Evolutionary conservation across 2,888 invertebrate genomes (phyloP).

Genomic region (Tenthredo livida): DNA sequence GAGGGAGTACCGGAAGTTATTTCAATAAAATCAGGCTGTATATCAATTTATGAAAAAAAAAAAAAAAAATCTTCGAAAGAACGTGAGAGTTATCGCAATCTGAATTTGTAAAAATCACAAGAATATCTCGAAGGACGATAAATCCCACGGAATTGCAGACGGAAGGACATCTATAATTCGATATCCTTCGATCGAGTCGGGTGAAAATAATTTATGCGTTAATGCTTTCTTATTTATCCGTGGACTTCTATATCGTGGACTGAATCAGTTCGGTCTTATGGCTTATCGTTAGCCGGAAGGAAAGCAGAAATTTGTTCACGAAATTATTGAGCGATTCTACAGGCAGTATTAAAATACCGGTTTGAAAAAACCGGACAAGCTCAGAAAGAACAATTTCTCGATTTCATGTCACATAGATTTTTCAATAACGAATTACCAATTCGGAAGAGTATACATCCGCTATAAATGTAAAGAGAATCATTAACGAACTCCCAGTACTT

Average conservation of each 20-base stretch:
- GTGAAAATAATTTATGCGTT: background rate
- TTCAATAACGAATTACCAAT: background rate
- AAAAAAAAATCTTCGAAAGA: background rate
- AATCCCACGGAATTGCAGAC: background rate
- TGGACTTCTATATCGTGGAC: background rate
- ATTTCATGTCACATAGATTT: background rate
- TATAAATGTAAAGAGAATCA: background rate
- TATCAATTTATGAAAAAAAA: too few species aligned
- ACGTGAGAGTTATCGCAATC: background rate
- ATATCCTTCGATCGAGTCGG: background rate
- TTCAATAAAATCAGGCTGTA: background rate
- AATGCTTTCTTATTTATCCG: background rate
- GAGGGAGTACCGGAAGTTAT: background rate
- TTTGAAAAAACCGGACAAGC: background rate
- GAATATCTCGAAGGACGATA: background rate
- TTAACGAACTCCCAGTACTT: background rate
- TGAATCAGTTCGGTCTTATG: background rate
- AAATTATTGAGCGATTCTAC: slow-evolving; percentile 14
- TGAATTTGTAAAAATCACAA: too few species aligned
- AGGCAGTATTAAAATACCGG: background rate
- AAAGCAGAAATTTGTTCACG: background rate
- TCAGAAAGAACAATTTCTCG: background rate
- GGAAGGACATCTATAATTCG: background rate
- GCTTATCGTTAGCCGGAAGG: background rate
- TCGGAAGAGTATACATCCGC: background rate